Percentiles rank a stretch among this genome's conserved stretches.
Conservation (phyloP, 2,113 vertebrate species). For the Megaceryle torquata region DNA sequence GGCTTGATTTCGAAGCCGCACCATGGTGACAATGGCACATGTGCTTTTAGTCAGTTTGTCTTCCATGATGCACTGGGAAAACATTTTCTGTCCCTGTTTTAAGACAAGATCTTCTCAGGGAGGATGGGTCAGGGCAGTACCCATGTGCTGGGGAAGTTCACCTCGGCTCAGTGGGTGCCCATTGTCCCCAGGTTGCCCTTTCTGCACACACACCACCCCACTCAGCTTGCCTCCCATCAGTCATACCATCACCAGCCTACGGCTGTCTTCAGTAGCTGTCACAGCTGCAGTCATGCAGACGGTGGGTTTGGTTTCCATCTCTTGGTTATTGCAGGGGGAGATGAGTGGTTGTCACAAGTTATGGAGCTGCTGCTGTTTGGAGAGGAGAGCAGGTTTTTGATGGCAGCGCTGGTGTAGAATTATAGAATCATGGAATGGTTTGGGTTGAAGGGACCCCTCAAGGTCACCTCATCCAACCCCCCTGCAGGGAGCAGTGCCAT, state of each 20-base stretch:
- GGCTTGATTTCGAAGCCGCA: neutral
- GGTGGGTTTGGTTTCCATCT: neutral
- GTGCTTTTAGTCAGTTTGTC: neutral
- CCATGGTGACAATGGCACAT: neutral
- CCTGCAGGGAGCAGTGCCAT: neutral
- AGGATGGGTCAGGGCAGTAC: neutral
- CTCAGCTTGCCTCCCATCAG: fast-evolving
- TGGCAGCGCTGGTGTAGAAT: neutral
- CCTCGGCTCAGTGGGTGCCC: neutral
- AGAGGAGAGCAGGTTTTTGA: neutral
- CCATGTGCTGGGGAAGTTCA: neutral
- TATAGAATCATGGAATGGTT: neutral
- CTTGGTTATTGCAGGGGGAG: neutral
- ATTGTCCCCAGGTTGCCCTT: neutral
- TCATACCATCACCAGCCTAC: fast-evolving
- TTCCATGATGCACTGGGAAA: neutral
- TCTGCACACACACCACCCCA: too few relatives aligned
- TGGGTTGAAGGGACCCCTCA: neutral
- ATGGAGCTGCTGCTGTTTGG: neutral
- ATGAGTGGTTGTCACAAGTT: neutral
- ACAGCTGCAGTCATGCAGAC: fast-evolving
- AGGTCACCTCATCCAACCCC: neutral
- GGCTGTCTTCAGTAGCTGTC: neutral
- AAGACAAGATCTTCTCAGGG: neutral
- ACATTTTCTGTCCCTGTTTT: neutral